phyloP scores from a whole-genome alignment of 2,888 invertebrate species.

The Bugula neritina region DNA sequence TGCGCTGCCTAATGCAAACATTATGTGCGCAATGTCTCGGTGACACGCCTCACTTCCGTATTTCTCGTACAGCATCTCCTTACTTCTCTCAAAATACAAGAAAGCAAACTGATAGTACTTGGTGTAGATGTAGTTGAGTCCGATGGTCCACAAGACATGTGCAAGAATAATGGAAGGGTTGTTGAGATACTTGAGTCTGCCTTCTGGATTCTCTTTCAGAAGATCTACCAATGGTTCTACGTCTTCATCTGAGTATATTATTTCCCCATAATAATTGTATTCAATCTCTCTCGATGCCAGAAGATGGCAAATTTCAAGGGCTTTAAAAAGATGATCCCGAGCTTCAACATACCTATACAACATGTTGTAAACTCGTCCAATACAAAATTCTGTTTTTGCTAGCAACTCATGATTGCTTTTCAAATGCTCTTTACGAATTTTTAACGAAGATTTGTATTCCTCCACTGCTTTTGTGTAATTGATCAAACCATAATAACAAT shows the following conservation, averaged over 20 bases:
- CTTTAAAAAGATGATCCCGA: background rate
- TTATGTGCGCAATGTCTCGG: background rate
- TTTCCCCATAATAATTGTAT: background rate
- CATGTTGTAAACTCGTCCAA: background rate
- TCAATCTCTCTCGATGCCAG: background rate
- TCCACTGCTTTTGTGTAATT: background rate
- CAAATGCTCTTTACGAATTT: background rate
- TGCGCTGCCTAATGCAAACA: background rate
- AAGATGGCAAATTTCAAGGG: background rate
- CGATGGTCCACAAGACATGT: background rate
- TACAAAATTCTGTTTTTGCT: background rate
- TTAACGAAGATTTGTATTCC: background rate
- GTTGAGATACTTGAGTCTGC: background rate
- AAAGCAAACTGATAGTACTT: background rate
- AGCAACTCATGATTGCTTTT: background rate
- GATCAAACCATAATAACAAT: background rate
- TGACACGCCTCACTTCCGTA: constrained; percentile 1
- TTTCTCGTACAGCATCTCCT: background rate
- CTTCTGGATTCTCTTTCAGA: background rate
- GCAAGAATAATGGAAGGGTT: background rate
- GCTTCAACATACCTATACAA: background rate
- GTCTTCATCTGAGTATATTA: background rate
- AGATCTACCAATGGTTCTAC: background rate
- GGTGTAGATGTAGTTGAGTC: background rate
- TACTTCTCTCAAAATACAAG: background rate